Evolutionary conservation across 2,113 vertebrate genomes (phyloP), one percentile per base, ranked within the genome.

Genomic region (Tachycineta bicolor): DNA sequence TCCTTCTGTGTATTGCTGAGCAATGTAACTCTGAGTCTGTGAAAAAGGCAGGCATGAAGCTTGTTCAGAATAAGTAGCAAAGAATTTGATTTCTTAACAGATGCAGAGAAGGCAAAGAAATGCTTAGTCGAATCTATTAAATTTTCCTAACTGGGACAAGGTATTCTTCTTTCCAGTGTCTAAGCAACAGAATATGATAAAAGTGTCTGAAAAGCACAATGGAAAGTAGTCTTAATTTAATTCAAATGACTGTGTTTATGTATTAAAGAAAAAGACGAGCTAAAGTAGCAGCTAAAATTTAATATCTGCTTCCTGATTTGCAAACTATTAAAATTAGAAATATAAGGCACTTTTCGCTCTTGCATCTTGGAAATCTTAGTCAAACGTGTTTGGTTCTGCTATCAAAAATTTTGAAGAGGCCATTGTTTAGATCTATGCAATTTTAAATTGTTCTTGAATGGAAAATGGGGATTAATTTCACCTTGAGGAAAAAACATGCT

Each of bases 101-200:
- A 43, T 58, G 41, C 14, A 55, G 23, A 9, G 23, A 90, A 70
- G 11, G 29, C 23, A 83, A 73, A 83, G 53, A 93, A 88, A 55
- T 74, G 41, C 50, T 94, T 80, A 81, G 33, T n/a, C 4, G 9
- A 80, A 70, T 88, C 59, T 69, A 74, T 80, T 83, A 86, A 16
- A 50, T 81, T 74, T 75, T 86, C 53, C 55, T 63, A 74, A 74
- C 53, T 88, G 34, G 39, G 71, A 62, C 64, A 74, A 94, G 60
- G 41, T 74, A 70, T 71, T 82, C 44, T 73, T 88, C 5, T 83
- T 88, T 80, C 26, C 52, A 70, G 43, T 67, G 50, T 83, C 80
- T 89, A 92, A 89, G 80, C 59, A 93, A 81, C 55, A 93, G 73
- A 77, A 83, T 74, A 46, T n/a, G 46, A 78, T 73, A 70, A 70